Base-by-base conservation (phyloP, 2,797 vertebrate species). In the Intellagama lesueurii region DNA sequence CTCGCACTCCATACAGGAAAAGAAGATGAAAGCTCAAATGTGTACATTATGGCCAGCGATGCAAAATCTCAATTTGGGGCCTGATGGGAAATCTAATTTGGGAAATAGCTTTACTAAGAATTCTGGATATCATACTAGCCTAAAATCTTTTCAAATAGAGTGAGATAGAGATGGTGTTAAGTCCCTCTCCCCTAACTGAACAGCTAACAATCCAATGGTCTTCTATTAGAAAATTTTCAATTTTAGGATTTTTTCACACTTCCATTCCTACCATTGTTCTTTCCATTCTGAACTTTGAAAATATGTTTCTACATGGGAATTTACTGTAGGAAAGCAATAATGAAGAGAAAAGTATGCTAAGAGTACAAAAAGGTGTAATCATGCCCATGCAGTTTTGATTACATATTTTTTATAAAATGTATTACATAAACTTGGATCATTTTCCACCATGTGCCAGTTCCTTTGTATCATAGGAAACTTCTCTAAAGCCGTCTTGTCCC, bases 341-440 rank as follows among this genome's bases (percentile, higher is more conserved):
- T 44, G 64, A 80, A 47, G 80, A 66, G n/a, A 73, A 90, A 75
- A 83, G 76, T 78, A 77, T 86, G 32, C n/a, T 28, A 26, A 35
- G 35, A 49, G 14, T 8, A 22, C 44, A 69, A 81, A 85, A 40
- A 89, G 47, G 56, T 8, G 47, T 73, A 85, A 80, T 19, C 17
- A 83, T 88, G 60, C 35, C 32, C 19, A 52, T 77, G 47, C 78
- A 86, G 12, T 49, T 75, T 40, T 66, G 40, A 56, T 49, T 64
- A 78, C 22, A 60, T 12, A 64, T 80, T 80, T 40, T 82, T 66
- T 66, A 64, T 73, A 73, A 85, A 64, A 49, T 28, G 12, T 66
- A 35, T 77, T 86, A 44, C 19, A 69, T 28, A 49, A 66, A 9
- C 2, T 40, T 86, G 66, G 28, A 75, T 69, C 5, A 75, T 69